Base-by-base conservation (phyloP, 2,888 invertebrate species). In the Sycophila texana region DNA sequence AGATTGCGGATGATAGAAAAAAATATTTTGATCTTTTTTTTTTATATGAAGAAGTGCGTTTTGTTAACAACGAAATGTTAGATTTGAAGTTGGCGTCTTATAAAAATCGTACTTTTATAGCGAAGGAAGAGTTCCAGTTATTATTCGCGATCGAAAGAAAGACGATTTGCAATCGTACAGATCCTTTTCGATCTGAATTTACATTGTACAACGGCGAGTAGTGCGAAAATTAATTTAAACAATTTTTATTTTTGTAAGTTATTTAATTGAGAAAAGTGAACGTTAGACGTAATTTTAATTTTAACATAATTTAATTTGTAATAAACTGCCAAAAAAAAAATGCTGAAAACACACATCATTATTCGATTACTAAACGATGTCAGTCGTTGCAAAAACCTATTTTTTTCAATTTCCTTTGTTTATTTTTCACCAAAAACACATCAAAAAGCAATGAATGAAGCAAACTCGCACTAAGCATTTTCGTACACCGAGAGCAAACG, bases 91-190 rank as follows among this genome's bases (percentile, higher is more conserved):
- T 39, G 26, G 3, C 39, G 39, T 39, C 10, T 39, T 39, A 39
- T 39, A 10, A 39, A 39, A 39, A 39, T 39, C 10, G 39, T 39
- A 39, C 39, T 39, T 39, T 39, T 39, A 10, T 1, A 1, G 39
- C 7, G 22, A 30, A 61, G 61, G 30, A 12, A 63, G 2, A 47
- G n/a, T 20, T 18, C 39, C 39, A 63, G 14, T 47, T 70, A 47
- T 70, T 53, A 61, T 55, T 76, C 68, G 47, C 63, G 26, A 76
- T 63, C 49, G 47, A 39, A 39, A n/a, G 22, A 63, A 63, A 70
- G 63, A 10, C 63, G 68, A 76, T 76, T 76, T 76, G 76, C 70
- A 70, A 70, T 76, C 70, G 75, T 61, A 68, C 53, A 39, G 20
- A 47, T 57, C 58, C 58, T 7, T 57, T 71, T 71, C 22, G 10